A percentile compares a stretch with the other conserved stretches of the same genome.
These are phyloP conservation scores for Meandrusa payeni DNA, from an alignment of 2,888 invertebrate genomes.

Conservation along the genomic window DNA sequence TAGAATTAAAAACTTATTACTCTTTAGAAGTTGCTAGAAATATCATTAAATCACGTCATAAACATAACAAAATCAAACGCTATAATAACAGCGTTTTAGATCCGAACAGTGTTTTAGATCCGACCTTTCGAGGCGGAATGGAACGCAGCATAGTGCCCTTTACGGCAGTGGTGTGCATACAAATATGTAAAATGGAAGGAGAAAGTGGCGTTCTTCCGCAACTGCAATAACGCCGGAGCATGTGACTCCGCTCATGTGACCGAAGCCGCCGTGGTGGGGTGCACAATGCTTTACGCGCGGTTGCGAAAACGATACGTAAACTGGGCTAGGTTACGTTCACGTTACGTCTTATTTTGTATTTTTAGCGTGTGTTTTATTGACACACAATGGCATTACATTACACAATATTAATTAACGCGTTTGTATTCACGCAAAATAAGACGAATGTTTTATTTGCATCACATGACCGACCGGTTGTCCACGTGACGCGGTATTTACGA, in stretches of 20 bases:
- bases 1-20: too few relatives aligned
- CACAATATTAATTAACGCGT: conserved; percentile 46
- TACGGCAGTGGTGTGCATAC: conserved; percentile 29
- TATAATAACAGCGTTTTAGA: neutral
- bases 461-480: conserved; percentile 28
- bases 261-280: conserved; percentile 26
- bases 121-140: conserved; percentile 3
- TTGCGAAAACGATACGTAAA: conserved; percentile 54
- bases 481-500: neutral
- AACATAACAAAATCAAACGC: neutral
- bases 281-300: conserved; percentile 42
- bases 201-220: conserved; percentile 58
- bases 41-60: neutral
- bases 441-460: conserved; percentile 22
- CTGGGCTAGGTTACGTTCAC: conserved; percentile 44
- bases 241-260: conserved; percentile 58
- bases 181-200: conserved; percentile 41
- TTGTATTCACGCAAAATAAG: conserved; percentile 27
- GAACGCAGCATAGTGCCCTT: conserved; percentile 33
- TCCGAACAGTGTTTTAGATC: neutral
- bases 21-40: too few relatives aligned
- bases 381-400: conserved; percentile 46
- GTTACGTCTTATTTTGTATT: conserved; percentile 49
- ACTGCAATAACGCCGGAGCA: conserved; percentile 46
- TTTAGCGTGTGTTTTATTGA: conserved; percentile 49